These are phyloP conservation scores for Diogma glabrata DNA, from an alignment of 2,888 invertebrate genomes.

Conservation along the genomic window DNA sequence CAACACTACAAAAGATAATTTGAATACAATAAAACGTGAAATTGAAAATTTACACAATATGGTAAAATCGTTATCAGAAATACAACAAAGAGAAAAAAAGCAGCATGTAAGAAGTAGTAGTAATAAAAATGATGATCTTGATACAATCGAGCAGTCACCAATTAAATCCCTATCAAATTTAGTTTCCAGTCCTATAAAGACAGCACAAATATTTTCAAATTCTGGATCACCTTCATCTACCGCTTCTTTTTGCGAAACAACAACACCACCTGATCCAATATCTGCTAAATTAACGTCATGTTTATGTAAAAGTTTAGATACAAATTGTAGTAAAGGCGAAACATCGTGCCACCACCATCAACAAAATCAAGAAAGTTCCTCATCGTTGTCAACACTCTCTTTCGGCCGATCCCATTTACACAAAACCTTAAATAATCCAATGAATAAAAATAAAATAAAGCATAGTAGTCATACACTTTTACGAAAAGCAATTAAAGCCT, in stretches of 20 bases:
- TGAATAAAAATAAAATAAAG: slow-evolving; percentile 23
- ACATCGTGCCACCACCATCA: slow-evolving; percentile 19
- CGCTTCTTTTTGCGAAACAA: neutral
- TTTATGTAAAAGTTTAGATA: slow-evolving; percentile 32
- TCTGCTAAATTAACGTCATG: slow-evolving; percentile 38
- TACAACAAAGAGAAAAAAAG: slow-evolving; percentile 22
- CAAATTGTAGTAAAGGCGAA: slow-evolving; percentile 19
- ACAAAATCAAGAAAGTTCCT: slow-evolving; percentile 17
- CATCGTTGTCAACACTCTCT: slow-evolving; percentile 15
- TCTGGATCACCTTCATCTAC: slow-evolving; percentile 20
- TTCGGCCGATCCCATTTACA: slow-evolving; percentile 23
- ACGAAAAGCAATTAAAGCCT: slow-evolving; percentile 12
- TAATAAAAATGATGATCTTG: neutral
- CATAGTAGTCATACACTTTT: neutral
- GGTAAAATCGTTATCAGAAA: slow-evolving; percentile 29
- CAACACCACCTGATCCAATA: slow-evolving; percentile 30
- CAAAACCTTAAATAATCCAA: slow-evolving; percentile 34
- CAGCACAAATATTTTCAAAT: slow-evolving; percentile 28
- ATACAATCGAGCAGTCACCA: slow-evolving; percentile 39
- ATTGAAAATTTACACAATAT: slow-evolving; percentile 31
- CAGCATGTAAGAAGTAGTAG: slow-evolving; percentile 3
- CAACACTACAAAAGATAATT: slow-evolving; percentile 10
- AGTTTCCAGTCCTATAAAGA: slow-evolving; percentile 43
- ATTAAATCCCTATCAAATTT: slow-evolving; percentile 52
- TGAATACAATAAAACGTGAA: slow-evolving; percentile 23